Percentiles rank a stretch among this genome's conserved stretches.
Conservation (phyloP, 23 tunicate genomes). For the Botrylloides violaceus region DNA sequence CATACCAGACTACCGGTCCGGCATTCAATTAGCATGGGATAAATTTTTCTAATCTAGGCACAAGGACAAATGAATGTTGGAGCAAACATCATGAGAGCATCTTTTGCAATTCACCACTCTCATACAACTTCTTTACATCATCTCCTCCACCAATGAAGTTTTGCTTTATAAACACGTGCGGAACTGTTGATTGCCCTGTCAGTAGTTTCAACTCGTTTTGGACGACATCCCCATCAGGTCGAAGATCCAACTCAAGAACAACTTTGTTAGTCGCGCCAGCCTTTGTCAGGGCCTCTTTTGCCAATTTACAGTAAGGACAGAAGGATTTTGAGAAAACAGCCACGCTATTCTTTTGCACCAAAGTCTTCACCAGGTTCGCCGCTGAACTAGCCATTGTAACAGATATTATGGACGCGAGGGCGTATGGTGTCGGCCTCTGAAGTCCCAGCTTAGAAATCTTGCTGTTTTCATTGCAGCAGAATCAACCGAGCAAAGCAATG, state of each 20-base stretch:
- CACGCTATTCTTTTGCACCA: constrained; percentile 33
- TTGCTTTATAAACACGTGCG: constrained; percentile 59
- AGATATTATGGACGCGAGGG: no score
- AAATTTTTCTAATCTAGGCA: background rate
- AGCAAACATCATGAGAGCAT: constrained; percentile 15
- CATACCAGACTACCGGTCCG: no score
- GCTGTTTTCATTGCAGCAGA: no score
- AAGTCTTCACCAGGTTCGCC: constrained; percentile 11
- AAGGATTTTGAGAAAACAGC: constrained; percentile 80
- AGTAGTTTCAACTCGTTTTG: constrained; percentile 34
- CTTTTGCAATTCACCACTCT: constrained; percentile 27
- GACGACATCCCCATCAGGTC: constrained; percentile 36
- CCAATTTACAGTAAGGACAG: constrained; percentile 73
- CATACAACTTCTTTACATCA: constrained; percentile 30
- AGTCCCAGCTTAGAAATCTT: no score
- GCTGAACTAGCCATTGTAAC: constrained; percentile 11
- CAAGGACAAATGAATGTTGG: background rate
- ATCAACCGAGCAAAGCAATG: no score
- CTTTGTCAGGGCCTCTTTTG: constrained; percentile 44
- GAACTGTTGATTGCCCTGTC: constrained; percentile 55
- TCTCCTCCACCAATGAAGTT: constrained; percentile 68
- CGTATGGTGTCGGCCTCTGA: no score
- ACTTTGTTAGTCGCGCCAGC: constrained; percentile 36
- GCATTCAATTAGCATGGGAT: no score
- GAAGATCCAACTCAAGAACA: constrained; percentile 46